phyloP scores from a whole-genome alignment of 2,797 vertebrate species.

The Cuculus canorus region DNA sequence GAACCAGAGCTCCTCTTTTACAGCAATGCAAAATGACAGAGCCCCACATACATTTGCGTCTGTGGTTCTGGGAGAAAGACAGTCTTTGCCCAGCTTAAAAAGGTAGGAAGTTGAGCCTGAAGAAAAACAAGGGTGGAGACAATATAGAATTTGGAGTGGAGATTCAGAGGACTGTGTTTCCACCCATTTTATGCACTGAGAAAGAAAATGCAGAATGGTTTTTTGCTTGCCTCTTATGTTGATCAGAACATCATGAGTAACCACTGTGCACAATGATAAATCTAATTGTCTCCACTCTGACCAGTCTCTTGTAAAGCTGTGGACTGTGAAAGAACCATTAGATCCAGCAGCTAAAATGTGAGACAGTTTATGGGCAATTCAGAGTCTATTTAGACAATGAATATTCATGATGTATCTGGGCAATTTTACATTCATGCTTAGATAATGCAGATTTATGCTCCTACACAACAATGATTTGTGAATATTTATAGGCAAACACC shows the following conservation, averaged over 20 bases:
- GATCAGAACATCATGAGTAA: background rate
- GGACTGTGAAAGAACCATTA: background rate
- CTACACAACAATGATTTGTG: constrained; percentile 59
- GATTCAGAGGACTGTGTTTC: background rate
- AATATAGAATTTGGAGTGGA: background rate
- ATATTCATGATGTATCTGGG: constrained; percentile 53
- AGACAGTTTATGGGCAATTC: constrained; percentile 36
- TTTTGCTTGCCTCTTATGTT: background rate
- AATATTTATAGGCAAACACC: constrained; percentile 67
- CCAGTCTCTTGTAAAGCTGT: background rate
- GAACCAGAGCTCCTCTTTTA: background rate
- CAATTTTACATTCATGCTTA: constrained; percentile 58
- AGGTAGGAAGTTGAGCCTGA: background rate
- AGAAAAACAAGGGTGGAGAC: background rate
- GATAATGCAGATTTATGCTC: constrained; percentile 56
- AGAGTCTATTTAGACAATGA: constrained; percentile 28
- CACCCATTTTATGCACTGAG: background rate
- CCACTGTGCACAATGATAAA: background rate
- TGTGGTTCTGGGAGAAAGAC: background rate
- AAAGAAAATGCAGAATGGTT: background rate
- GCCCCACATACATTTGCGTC: fast-evolving
- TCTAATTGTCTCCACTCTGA: background rate
- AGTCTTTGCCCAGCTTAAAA: background rate
- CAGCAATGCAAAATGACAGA: background rate
- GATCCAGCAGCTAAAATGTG: constrained; percentile 34